phyloP scores from a whole-genome alignment of 2,113 vertebrate genomes.

The Siphamia tubifer region DNA sequence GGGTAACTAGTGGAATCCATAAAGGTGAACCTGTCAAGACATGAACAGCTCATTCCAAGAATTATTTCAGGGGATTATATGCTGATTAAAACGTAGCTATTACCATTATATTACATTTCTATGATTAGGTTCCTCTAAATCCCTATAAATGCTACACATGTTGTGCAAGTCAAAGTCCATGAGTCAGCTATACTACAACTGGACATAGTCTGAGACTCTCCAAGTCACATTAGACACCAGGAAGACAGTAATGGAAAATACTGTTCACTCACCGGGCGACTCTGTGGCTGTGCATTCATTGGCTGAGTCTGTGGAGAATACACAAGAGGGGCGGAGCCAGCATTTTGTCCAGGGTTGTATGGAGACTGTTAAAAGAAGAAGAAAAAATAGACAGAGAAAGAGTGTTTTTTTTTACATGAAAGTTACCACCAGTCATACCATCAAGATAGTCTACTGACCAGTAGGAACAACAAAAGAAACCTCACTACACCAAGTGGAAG shows the following conservation, averaged over 20 bases:
- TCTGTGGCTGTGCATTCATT: conserved; percentile 95
- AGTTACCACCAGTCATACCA: background rate
- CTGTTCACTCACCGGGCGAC: conserved; percentile 88
- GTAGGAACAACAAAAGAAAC: too few species aligned
- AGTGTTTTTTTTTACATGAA: background rate
- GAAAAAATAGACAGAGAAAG: background rate
- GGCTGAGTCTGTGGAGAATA: conserved; percentile 93
- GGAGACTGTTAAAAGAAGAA: conserved; percentile 82
- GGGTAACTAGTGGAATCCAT: too few species aligned
- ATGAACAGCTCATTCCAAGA: too few species aligned
- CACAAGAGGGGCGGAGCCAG: conserved; percentile 89
- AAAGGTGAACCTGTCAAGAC: too few species aligned
- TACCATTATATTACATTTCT: too few species aligned
- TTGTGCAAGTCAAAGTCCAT: too few species aligned
- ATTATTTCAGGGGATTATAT: too few species aligned
- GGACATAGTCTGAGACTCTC: too few species aligned
- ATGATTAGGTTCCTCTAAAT: too few species aligned
- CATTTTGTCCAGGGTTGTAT: conserved; percentile 94
- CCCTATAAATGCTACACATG: too few species aligned
- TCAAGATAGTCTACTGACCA: background rate
- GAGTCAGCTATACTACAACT: too few species aligned
- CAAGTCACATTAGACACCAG: background rate
- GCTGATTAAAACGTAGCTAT: too few species aligned
- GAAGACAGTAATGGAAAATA: conserved; percentile 1
- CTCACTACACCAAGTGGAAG: background rate